A percentile compares a stretch with the other conserved stretches of the same genome.
Conservation (phyloP, 1,140 invertebrate genomes). For the roundworm (Caenorhabditis elegans) region WBcel235 BX284606.5:17600001-17600500, state of each 20-base stretch:
- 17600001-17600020: no score
- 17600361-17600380: neutral
- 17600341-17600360: no score
- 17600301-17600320: constrained; percentile 4
- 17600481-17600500: neutral
- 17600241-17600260: neutral
- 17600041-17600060: no score
- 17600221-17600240: neutral
- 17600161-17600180: no score
- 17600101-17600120: no score
- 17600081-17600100: no score
- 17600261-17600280: neutral
- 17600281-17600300: no score
- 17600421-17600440: neutral
- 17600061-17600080: no score
- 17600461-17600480: neutral
- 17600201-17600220: constrained; percentile 20
- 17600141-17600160: no score
- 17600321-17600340: neutral
- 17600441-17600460: constrained; percentile 5
- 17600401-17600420: neutral
- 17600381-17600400: constrained; percentile 25
- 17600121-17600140: no score
- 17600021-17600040: no score
- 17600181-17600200: neutral